Evolutionary conservation across 2,113 vertebrate genomes (phyloP).

Genomic region (Hypanus sabinus): DNA sequence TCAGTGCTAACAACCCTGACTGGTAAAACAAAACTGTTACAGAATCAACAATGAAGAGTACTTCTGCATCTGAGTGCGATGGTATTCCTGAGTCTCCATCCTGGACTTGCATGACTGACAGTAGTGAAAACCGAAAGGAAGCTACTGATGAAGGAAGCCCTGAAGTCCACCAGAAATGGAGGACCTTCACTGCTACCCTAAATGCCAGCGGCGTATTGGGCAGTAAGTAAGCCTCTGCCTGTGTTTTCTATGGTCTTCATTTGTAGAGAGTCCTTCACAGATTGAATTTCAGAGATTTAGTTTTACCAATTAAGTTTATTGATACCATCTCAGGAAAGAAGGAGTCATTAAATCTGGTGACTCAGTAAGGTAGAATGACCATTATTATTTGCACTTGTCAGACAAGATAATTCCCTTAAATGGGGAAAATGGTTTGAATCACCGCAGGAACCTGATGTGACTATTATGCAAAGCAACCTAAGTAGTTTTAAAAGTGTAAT

Average conservation of each 20-base stretch:
- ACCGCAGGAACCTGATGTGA: neutral
- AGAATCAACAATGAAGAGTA: too few species aligned
- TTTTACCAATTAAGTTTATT: neutral
- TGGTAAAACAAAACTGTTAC: too few species aligned
- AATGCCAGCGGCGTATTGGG: too few species aligned
- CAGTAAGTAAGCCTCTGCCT: neutral
- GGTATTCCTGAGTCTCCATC: too few species aligned
- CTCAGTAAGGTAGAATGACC: neutral
- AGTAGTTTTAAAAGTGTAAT: neutral
- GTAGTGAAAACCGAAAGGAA: too few species aligned
- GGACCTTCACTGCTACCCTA: too few species aligned
- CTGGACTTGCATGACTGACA: too few species aligned
- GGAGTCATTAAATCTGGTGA: conserved; percentile 4
- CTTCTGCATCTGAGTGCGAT: too few species aligned
- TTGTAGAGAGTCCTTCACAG: neutral
- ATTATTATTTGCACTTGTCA: conserved; percentile 30
- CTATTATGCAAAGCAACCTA: neutral
- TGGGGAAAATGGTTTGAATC: conserved; percentile 19
- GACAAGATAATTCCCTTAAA: conserved; percentile 12
- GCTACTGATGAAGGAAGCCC: too few species aligned
- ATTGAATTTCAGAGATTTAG: neutral
- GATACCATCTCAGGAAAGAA: neutral
- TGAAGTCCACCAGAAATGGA: too few species aligned
- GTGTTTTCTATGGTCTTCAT: neutral
- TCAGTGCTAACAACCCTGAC: too few species aligned